A percentile compares a stretch with the other conserved stretches of the same genome.
Evolutionary conservation across 2,113 vertebrate genomes (phyloP).

Genomic region (Brachypodius melanocephalos): DNA sequence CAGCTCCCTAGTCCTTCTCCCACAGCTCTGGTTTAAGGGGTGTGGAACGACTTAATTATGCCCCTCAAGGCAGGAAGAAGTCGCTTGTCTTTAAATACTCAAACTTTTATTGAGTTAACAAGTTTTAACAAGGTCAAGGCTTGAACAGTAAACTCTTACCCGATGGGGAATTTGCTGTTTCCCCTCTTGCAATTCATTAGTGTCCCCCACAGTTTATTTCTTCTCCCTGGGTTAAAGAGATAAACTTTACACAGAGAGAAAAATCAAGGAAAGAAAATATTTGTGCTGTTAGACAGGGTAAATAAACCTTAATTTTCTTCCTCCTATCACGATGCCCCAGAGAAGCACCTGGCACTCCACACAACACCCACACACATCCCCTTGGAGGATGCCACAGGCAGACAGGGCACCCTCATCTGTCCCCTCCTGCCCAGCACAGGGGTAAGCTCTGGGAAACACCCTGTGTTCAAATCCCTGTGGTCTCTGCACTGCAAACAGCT

Average conservation of each 20-base stretch:
- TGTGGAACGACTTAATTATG: constrained; percentile 43
- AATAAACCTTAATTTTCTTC: neutral
- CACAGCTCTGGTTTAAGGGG: neutral
- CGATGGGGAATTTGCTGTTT: neutral
- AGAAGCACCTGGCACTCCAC: neutral
- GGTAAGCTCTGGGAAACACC: neutral
- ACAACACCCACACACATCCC: neutral
- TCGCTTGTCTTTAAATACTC: constrained; percentile 50
- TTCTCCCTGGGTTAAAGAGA: neutral
- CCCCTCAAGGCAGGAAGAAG: constrained; percentile 57
- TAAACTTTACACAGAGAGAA: neutral
- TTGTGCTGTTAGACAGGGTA: neutral
- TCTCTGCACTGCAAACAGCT: neutral
- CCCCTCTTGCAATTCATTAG: neutral
- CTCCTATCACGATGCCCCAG: too few relatives aligned
- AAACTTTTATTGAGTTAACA: constrained; percentile 46
- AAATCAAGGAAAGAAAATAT: neutral
- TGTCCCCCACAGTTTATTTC: neutral
- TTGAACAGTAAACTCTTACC: neutral
- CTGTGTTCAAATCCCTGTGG: neutral
- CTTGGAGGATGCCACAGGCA: neutral
- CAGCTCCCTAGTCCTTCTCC: neutral
- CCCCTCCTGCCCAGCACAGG: rapidly evolving
- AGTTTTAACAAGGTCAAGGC: constrained; percentile 62
- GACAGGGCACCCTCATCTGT: neutral